A percentile compares a stretch with the other conserved stretches of the same genome.
phyloP scores from a whole-genome alignment of 2,888 invertebrate species.

The Lepidonotus clava region DNA sequence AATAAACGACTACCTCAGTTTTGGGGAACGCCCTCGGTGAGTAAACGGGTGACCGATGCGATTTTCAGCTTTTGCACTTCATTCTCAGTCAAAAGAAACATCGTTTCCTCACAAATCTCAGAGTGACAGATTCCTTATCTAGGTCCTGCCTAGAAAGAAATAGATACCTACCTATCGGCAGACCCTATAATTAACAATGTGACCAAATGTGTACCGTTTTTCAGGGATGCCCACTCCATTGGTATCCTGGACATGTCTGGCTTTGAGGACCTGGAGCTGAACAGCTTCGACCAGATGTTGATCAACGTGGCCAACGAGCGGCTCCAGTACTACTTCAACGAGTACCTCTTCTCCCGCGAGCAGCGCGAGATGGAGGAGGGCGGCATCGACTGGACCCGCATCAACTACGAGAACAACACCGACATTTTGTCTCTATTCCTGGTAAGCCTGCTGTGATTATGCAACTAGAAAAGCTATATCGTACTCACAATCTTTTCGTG shows the following conservation, averaged over 20 bases:
- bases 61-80: too few relatives aligned
- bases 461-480: neutral
- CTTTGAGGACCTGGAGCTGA: slow-evolving; percentile 73
- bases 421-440: slow-evolving; percentile 70
- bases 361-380: slow-evolving; percentile 69
- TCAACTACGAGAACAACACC: slow-evolving; percentile 70
- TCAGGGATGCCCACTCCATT: slow-evolving; percentile 57
- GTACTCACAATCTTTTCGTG: too few relatives aligned
- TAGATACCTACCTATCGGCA: too few relatives aligned
- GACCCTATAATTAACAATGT: too few relatives aligned
- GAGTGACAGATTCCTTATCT: too few relatives aligned
- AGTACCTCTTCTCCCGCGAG: slow-evolving; percentile 72
- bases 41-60: too few relatives aligned
- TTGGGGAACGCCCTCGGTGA: slow-evolving; percentile 21
- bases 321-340: slow-evolving; percentile 75
- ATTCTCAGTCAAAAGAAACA: too few relatives aligned
- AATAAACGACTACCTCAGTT: slow-evolving; percentile 71
- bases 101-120: too few relatives aligned
- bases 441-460: slow-evolving; percentile 61
- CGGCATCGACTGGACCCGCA: slow-evolving; percentile 70
- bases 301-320: slow-evolving; percentile 76
- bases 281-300: slow-evolving; percentile 76
- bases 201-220: too few relatives aligned
- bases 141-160: too few relatives aligned
- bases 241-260: slow-evolving; percentile 77